phyloP scores from a whole-genome alignment of 2,888 invertebrate genomes.

The Cristatella mucedo region DNA sequence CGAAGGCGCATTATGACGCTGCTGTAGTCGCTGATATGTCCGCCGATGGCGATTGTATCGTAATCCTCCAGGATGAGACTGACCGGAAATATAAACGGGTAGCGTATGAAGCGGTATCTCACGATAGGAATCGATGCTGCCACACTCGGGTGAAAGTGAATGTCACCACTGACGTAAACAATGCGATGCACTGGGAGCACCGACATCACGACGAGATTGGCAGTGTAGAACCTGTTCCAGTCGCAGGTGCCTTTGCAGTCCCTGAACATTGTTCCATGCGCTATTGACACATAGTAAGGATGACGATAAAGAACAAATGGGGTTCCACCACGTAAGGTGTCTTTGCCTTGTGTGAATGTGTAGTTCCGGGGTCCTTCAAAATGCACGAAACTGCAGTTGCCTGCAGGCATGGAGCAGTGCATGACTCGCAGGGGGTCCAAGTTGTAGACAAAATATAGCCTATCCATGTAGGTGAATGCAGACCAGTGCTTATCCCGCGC shows the following conservation, averaged over 20 bases:
- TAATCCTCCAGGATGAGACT: slow-evolving; percentile 16
- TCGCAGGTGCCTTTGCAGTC: slow-evolving; percentile 5
- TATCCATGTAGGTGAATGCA: slow-evolving; percentile 6
- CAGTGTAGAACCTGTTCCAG: slow-evolving; percentile 15
- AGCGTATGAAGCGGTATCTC: slow-evolving; percentile 15
- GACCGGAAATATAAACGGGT: slow-evolving; percentile 20
- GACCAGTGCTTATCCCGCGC: slow-evolving; percentile 20
- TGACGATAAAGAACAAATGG: slow-evolving; percentile 12
- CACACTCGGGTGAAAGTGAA: slow-evolving; percentile 14
- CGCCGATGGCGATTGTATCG: slow-evolving; percentile 16
- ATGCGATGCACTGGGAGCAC: slow-evolving; percentile 15
- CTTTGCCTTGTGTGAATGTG: slow-evolving; percentile 15
- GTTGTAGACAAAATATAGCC: slow-evolving; percentile 18
- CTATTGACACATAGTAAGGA: slow-evolving; percentile 6
- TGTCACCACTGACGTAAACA: slow-evolving; percentile 17
- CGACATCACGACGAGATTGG: slow-evolving; percentile 16
- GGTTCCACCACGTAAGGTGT: slow-evolving; percentile 18
- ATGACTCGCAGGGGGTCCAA: slow-evolving; percentile 17
- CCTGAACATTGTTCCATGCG: slow-evolving; percentile 6
- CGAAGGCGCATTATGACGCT: slow-evolving; percentile 16
- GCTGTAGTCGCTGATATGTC: slow-evolving; percentile 18
- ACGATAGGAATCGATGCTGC: slow-evolving; percentile 15
- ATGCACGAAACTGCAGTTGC: slow-evolving; percentile 6
- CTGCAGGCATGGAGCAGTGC: not conserved
- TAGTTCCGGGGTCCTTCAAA: slow-evolving; percentile 12